These are phyloP conservation scores for Conus canariensis DNA, from an alignment of 2,888 invertebrate genomes.

Conservation along the genomic window DNA sequence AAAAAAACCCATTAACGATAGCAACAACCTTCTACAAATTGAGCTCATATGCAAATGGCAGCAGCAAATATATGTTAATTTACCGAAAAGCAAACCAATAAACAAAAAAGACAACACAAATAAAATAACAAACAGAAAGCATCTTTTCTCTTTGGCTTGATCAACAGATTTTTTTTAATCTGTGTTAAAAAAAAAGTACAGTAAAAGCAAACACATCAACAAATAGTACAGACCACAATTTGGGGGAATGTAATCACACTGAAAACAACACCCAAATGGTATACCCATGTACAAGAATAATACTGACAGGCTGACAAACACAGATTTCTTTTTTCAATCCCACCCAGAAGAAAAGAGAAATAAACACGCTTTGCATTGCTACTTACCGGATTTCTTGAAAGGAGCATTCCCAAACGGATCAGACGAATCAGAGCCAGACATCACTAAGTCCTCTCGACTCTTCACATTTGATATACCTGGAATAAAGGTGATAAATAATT, in stretches of 20 bases:
- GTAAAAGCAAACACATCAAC: neutral
- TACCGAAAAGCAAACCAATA: neutral
- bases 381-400: slow-evolving; percentile 82
- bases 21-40: too few relatives aligned
- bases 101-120: neutral
- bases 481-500: slow-evolving; percentile 33
- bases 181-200: neutral
- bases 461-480: slow-evolving; percentile 85
- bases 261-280: too few relatives aligned
- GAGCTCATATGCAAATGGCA: neutral
- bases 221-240: neutral
- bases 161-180: too few relatives aligned
- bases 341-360: neutral
- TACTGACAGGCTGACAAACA: too few relatives aligned
- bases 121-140: too few relatives aligned
- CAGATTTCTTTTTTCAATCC: too few relatives aligned
- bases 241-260: too few relatives aligned
- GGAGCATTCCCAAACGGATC: slow-evolving; percentile 90
- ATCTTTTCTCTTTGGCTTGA: too few relatives aligned
- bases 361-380: neutral
- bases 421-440: slow-evolving; percentile 82
- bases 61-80: too few relatives aligned
- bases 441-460: slow-evolving; percentile 85
- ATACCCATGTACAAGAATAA: too few relatives aligned
- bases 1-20: too few relatives aligned